A percentile compares a stretch with the other conserved stretches of the same genome.
These are phyloP conservation scores for Oryctolagus cuniculus DNA, from an alignment of 2,113 vertebrate genomes.

Conservation along the genomic window DNA sequence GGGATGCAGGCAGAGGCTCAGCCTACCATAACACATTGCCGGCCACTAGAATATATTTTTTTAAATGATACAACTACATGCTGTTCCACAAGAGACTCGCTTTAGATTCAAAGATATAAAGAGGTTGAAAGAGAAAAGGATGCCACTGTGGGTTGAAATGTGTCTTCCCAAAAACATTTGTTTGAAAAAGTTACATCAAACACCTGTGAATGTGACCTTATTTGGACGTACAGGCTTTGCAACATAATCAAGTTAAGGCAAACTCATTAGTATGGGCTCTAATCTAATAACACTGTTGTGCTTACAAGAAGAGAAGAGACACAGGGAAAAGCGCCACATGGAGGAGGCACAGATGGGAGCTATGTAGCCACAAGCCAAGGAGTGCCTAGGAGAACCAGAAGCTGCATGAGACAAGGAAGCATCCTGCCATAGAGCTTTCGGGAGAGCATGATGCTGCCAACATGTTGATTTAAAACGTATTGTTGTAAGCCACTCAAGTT, in stretches of 20 bases:
- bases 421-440: not conserved
- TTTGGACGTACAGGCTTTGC: not conserved
- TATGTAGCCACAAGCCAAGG: not conserved
- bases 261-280: not conserved
- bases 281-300: not conserved
- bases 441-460: not conserved
- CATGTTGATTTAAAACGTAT: not conserved
- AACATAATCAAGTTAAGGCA: not conserved
- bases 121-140: not conserved
- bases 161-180: not conserved
- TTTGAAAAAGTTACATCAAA: not conserved
- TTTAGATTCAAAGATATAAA: not conserved
- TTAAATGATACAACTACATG: not conserved
- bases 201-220: not conserved
- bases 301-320: not conserved
- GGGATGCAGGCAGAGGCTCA: no score
- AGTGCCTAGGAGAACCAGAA: not conserved
- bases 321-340: not conserved
- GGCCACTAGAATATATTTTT: no score
- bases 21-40: no score
- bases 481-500: not conserved
- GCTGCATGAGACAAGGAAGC: not conserved
- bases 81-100: not conserved
- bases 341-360: not conserved
- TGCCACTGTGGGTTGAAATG: not conserved